Evolutionary conservation across 2,888 invertebrate species (phyloP).

Genomic region (Andrena hattorfiana): DNA sequence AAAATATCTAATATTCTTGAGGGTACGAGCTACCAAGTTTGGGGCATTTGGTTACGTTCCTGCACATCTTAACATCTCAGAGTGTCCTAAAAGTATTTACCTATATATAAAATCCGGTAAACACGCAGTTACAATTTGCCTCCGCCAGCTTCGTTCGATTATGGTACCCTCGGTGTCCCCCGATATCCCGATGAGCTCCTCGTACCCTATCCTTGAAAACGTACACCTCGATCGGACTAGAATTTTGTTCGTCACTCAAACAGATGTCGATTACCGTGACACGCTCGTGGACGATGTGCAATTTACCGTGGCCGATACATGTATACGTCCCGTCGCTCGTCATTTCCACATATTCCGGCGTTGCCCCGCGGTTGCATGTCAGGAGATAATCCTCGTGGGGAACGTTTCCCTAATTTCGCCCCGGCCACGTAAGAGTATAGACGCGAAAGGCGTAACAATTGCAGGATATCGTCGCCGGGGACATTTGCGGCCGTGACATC

Average conservation of each 20-base stretch:
- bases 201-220: not conserved
- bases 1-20: no score
- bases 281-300: constrained; percentile 41
- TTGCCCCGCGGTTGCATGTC: constrained; percentile 58
- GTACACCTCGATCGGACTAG: constrained; percentile 7
- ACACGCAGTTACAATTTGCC: no score
- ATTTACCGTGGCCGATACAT: constrained; percentile 58
- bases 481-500: constrained; percentile 25
- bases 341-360: constrained; percentile 43
- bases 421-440: constrained; percentile 39
- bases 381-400: constrained; percentile 63
- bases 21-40: no score
- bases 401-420: constrained; percentile 58
- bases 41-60: no score
- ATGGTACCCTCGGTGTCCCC: not conserved
- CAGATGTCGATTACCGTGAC: constrained; percentile 41
- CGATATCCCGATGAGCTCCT: not conserved
- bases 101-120: no score
- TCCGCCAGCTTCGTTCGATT: no score
- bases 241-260: constrained; percentile 30
- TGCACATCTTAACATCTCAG: no score
- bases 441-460: constrained; percentile 52
- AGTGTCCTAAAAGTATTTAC: no score
- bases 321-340: constrained; percentile 24
- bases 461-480: constrained; percentile 22